These are phyloP conservation scores for Labeo rohita DNA, from an alignment of 2,113 vertebrate genomes.

Conservation along the genomic window DNA sequence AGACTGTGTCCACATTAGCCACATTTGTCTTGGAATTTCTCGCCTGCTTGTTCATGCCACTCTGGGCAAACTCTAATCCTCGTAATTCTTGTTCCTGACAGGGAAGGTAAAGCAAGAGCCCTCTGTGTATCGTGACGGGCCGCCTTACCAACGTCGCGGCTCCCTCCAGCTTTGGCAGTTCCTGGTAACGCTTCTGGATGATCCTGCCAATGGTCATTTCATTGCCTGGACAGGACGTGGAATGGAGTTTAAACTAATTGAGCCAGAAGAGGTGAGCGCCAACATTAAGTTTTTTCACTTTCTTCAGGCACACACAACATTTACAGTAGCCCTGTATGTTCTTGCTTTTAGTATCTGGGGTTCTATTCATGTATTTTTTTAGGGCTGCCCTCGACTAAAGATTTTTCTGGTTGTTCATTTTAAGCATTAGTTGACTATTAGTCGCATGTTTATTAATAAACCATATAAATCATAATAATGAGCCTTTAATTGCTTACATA, in stretches of 20 bases:
- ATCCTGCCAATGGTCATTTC: slow-evolving; percentile 93
- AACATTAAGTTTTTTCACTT: not conserved
- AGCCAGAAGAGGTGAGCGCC: slow-evolving; percentile 89
- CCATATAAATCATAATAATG: too few relatives aligned
- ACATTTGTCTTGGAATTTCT: slow-evolving; percentile 56
- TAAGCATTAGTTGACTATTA: too few relatives aligned
- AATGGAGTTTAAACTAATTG: slow-evolving; percentile 98
- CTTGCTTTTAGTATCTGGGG: not conserved
- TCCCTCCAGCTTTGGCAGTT: slow-evolving; percentile 99
- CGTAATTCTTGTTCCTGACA: slow-evolving; percentile 58
- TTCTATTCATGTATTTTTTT: not conserved
- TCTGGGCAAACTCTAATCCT: slow-evolving; percentile 16
- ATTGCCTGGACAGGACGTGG: slow-evolving; percentile 97
- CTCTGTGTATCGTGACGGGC: slow-evolving; percentile 86
- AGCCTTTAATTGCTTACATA: too few relatives aligned
- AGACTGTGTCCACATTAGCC: slow-evolving; percentile 13
- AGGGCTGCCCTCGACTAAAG: too few relatives aligned
- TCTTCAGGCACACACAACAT: not conserved
- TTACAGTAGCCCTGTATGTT: slow-evolving; percentile 24
- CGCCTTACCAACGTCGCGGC: slow-evolving; percentile 92
- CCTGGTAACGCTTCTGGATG: slow-evolving; percentile 91
- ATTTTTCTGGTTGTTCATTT: too few relatives aligned
- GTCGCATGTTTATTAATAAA: too few relatives aligned
- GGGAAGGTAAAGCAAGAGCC: slow-evolving; percentile 95
- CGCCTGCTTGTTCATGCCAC: slow-evolving; percentile 49